Percentiles rank a stretch among this genome's conserved stretches.
Conservation (phyloP, 2,888 invertebrate genomes). For the Leptogaster cylindrica region DNA sequence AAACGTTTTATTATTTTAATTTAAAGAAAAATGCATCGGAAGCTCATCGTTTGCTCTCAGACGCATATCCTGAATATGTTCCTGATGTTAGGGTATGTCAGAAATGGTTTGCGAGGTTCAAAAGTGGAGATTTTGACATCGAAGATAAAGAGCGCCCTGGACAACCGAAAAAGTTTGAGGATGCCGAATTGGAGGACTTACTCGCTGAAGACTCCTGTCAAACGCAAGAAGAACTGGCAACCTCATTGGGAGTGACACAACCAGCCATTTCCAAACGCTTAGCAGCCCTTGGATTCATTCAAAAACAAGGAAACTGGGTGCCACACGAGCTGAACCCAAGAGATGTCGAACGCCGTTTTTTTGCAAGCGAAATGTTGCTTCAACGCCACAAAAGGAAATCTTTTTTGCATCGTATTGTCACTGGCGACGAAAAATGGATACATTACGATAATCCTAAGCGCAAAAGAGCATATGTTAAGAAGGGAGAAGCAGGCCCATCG, state of each 20-base stretch:
- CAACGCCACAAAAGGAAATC: too few relatives aligned
- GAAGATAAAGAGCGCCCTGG: constrained; percentile 43
- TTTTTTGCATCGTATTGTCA: too few relatives aligned
- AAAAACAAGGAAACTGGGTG: not conserved
- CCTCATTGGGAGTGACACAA: not conserved
- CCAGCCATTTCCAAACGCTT: not conserved
- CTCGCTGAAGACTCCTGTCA: constrained; percentile 33
- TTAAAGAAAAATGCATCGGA: too few relatives aligned
- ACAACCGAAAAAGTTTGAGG: constrained; percentile 40
- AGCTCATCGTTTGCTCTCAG: too few relatives aligned
- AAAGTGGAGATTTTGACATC: constrained; percentile 44
- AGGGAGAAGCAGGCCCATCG: too few relatives aligned
- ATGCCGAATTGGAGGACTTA: constrained; percentile 45
- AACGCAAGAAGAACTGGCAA: not conserved
- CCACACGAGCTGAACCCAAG: too few relatives aligned
- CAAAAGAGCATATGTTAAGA: too few relatives aligned
- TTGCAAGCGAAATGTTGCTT: too few relatives aligned
- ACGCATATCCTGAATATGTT: constrained; percentile 40
- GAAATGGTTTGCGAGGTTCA: constrained; percentile 44
- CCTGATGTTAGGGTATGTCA: constrained; percentile 23
- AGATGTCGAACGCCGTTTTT: too few relatives aligned
- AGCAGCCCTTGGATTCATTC: not conserved
- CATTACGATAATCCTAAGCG: too few relatives aligned
- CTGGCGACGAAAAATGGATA: too few relatives aligned
- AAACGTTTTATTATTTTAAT: too few relatives aligned